Evolutionary conservation across 2,888 invertebrate species (phyloP).

Genomic region (Cepaea hortensis): DNA sequence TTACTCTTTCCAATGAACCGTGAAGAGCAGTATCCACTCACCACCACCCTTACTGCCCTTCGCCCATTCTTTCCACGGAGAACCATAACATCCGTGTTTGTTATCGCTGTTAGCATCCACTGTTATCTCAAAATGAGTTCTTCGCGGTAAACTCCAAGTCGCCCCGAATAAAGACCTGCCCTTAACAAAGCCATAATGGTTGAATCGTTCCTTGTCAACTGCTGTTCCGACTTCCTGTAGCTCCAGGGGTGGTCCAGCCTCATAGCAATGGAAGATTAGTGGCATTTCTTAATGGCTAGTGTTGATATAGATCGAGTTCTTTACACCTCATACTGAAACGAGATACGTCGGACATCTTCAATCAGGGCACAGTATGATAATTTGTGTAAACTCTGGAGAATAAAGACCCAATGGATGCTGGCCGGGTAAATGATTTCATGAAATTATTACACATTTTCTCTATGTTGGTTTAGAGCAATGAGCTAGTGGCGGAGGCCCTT

Average conservation of each 20-base stretch:
- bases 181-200: not conserved
- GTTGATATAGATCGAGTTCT: conserved; percentile 1
- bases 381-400: conserved; percentile 20
- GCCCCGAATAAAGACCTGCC: conserved; percentile 5
- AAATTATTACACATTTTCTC: conserved; percentile 8
- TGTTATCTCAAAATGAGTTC: not conserved
- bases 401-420: not conserved
- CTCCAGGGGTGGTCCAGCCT: conserved; percentile 22
- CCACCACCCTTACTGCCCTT: not conserved
- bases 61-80: not conserved
- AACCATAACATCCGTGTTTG: conserved; percentile 17
- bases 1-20: conserved; percentile 23
- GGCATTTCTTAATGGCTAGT: conserved; percentile 8
- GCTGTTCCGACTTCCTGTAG: not conserved
- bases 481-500: not conserved
- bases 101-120: not conserved
- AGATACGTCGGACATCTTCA: conserved; percentile 1
- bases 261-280: not conserved
- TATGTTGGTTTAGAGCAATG: conserved; percentile 7
- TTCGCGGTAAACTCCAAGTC: not conserved
- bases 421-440: conserved; percentile 17
- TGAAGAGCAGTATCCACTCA: not conserved
- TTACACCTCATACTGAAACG: not conserved
- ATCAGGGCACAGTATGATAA: conserved; percentile 16
- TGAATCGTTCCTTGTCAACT: not conserved